Conservation (phyloP, 2,797 vertebrate genomes). For the Dermochelys coriacea region DNA sequence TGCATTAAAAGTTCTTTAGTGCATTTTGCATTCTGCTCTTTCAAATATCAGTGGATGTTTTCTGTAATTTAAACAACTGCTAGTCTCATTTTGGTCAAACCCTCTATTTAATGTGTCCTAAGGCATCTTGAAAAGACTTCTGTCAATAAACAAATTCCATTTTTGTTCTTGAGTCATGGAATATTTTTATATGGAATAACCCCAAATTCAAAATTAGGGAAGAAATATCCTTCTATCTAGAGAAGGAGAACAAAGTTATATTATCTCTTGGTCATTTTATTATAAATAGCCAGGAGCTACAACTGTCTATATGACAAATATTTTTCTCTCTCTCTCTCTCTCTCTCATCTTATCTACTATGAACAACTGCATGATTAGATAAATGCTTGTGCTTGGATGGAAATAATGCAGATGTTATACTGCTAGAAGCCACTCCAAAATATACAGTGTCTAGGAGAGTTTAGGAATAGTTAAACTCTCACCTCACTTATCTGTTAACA, state of each 20-base stretch:
- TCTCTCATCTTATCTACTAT: neutral
- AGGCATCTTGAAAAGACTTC: conserved; percentile 31
- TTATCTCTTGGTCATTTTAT: neutral
- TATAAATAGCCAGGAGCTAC: neutral
- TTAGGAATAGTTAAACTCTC: neutral
- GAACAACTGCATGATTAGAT: neutral
- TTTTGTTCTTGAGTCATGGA: conserved; percentile 10
- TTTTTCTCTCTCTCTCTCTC: neutral
- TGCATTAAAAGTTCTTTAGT: neutral
- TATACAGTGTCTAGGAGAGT: neutral
- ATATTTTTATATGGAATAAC: neutral
- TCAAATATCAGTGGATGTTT: neutral
- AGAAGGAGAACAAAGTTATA: neutral
- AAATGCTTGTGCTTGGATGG: neutral
- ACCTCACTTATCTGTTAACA: neutral
- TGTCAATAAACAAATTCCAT: neutral
- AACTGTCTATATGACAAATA: neutral
- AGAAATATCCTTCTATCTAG: neutral
- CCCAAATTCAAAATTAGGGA: conserved; percentile 8
- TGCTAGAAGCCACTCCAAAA: neutral
- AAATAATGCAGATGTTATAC: neutral
- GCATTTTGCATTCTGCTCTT: neutral
- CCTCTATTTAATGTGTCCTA: conserved; percentile 23
- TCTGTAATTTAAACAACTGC: conserved; percentile 31
- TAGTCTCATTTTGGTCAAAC: conserved; percentile 39